Evolutionary conservation across 2,888 invertebrate genomes (phyloP).

Genomic region (Tanytarsus gracilentus): DNA sequence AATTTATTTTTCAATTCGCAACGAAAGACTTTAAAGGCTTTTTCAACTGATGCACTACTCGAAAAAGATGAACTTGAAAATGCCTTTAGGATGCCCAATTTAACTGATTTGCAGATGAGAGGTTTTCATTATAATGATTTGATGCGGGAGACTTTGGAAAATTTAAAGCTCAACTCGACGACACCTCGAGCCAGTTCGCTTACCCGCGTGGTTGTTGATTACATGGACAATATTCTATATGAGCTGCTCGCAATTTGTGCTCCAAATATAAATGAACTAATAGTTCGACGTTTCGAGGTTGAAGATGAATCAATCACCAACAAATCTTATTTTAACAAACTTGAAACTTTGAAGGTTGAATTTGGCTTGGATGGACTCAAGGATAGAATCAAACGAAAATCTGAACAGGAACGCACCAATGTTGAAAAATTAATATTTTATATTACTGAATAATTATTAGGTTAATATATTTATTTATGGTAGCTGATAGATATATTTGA

Average conservation of each 20-base stretch:
- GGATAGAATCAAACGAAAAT: not conserved
- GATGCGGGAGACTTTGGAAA: not conserved
- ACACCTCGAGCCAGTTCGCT: not conserved
- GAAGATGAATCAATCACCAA: constrained; percentile 2
- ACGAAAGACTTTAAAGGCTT: not conserved
- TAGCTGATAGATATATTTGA: too few relatives aligned
- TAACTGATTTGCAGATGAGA: not conserved
- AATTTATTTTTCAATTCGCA: constrained; percentile 8
- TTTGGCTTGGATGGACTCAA: not conserved
- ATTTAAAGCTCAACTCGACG: not conserved
- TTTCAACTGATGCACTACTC: not conserved
- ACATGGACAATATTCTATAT: constrained; percentile 5
- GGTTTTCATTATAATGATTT: constrained; percentile 8
- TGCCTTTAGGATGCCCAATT: constrained; percentile 6
- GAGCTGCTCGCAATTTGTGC: constrained; percentile 13
- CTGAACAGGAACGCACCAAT: not conserved
- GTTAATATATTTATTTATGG: too few relatives aligned
- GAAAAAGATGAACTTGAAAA: constrained; percentile 5
- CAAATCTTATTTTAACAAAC: not conserved
- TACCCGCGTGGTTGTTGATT: not conserved
- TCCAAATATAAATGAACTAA: not conserved
- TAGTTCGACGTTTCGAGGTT: not conserved
- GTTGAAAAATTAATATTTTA: not conserved
- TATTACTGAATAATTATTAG: too few relatives aligned
- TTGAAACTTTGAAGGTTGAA: not conserved